Percentiles rank a stretch among this genome's conserved stretches.
Conservation (phyloP, 2,113 vertebrate species). For the Pyrgilauda ruficollis region DNA sequence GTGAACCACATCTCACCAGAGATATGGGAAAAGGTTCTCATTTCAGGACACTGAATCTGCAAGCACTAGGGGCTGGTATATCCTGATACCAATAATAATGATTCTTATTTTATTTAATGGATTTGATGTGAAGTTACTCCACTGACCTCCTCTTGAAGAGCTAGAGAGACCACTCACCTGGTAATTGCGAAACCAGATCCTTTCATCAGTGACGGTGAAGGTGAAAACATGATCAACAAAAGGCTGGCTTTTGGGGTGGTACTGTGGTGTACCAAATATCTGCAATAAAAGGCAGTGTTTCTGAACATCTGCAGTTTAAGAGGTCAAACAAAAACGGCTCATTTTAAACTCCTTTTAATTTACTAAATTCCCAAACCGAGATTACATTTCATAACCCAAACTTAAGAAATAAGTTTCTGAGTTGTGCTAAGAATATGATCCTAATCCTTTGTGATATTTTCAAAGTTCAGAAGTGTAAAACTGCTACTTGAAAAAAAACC, state of each 20-base stretch:
- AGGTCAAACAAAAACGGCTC: neutral
- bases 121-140: neutral
- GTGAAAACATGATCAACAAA: constrained; percentile 96
- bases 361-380: neutral
- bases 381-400: neutral
- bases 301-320: neutral
- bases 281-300: constrained; percentile 39
- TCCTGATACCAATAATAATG: neutral
- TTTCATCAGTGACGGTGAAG: constrained; percentile 87
- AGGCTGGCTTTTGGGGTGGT: constrained; percentile 95
- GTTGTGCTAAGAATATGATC: neutral
- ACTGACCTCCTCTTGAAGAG: neutral
- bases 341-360: neutral
- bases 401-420: neutral
- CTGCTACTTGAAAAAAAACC: neutral
- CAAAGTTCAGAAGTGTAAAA: neutral
- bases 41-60: neutral
- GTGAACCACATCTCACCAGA: neutral
- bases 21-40: rapidly evolving
- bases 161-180: constrained; percentile 77
- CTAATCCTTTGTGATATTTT: neutral
- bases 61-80: neutral
- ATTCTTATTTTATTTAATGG: neutral
- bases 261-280: constrained; percentile 92
- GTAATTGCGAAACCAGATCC: constrained; percentile 98